Evolutionary conservation across 2,797 vertebrate genomes (phyloP), one percentile per base, ranked within the genome.

Genomic region (Anguilla obscura): DNA sequence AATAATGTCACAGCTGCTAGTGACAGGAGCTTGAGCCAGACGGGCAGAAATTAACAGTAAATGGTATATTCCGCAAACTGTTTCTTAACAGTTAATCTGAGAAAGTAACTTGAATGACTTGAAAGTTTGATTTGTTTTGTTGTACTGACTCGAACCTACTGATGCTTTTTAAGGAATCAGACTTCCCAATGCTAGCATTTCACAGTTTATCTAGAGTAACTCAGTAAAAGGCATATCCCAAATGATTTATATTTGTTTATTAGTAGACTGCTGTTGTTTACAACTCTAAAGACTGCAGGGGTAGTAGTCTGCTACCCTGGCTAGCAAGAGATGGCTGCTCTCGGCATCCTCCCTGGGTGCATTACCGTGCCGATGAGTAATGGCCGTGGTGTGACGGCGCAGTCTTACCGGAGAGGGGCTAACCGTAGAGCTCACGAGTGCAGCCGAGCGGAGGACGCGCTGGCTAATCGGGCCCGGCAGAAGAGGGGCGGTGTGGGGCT

Each of bases 301-400:
- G 76, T 84, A 71, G 50, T 50, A 50, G 50, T 50, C 9, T 6
- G 50, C 50, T 88, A 76, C 66, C 30, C 84, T 84, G 56, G 91
- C 89, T 90, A 89, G 36, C 56, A 54, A 50, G 79, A 84, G 74
- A 79, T 82, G 48, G 88, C 82, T 24, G 85, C 85, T 60, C 27
- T 48, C 76, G 4, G 18, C n/a, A 87, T 89, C 85, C 85, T 30
- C 30, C 18, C 56, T 87, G 27, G 45, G 80, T 79, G 91, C 74
- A 90, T 89, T 89, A 88, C 50, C 18, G 66, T 87, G 74, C 48
- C 89, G 74, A 36, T 79, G 66, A 89, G 84, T 86, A 50, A 88
- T 86, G 90, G 85, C 89, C 88, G 82, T 80, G 36, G 80, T 84
- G 89, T 92, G 88, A 88, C 88, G 89, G 87, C 58, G 87, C 89